Evolutionary conservation across 2,888 invertebrate genomes (phyloP), one percentile per base, ranked within the genome.

Genomic region (Graphium colonna): DNA sequence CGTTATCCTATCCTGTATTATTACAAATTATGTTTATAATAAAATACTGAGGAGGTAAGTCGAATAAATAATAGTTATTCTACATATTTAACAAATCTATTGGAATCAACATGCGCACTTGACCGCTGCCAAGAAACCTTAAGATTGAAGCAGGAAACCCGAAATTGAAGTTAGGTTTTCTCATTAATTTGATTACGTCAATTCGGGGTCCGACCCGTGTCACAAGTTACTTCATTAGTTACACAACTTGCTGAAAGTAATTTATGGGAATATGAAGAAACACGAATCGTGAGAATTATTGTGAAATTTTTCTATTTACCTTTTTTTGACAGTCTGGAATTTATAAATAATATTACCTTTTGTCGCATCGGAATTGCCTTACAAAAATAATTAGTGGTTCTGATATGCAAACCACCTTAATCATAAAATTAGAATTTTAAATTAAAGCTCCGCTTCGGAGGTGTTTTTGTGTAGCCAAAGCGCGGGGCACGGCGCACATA

Each of bases 151-250:
- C 78, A 81, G 82, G 82, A 82, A 85, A 77, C 73, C 80, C 82
- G 79, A 86, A 87, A 85, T 85, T 82, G 83, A 81, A 86, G 85
- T 84, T 82, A 88, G 87, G 86, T 88, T 88, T 87, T 85, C 85
- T 87, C 86, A 86, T 88, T 87, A 88, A 88, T 88, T 87, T 87
- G 86, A 87, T 88, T 86, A 87, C 84, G 85, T 86, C 87, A 85
- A 88, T 87, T 84, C 85, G 82, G 78, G 73, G 71, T 73, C 78
- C 81, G 85, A 86, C 87, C 88, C 85, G 83, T 85, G 88, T 88
- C 88, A 87, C 86, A 86, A 88, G 85, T 88, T 87, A 84, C 87
- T 87, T 87, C 86, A 87, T 86, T 88, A 87, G 85, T 86, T 86
- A 85, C 84, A 79, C 79, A 86, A 85, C 81, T 87, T 72, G 77